Evolutionary conservation across 30 jellyfish, hydroid and myxozoan species (phyloP).

Genomic region (Phacellophora camtschatica): DNA sequence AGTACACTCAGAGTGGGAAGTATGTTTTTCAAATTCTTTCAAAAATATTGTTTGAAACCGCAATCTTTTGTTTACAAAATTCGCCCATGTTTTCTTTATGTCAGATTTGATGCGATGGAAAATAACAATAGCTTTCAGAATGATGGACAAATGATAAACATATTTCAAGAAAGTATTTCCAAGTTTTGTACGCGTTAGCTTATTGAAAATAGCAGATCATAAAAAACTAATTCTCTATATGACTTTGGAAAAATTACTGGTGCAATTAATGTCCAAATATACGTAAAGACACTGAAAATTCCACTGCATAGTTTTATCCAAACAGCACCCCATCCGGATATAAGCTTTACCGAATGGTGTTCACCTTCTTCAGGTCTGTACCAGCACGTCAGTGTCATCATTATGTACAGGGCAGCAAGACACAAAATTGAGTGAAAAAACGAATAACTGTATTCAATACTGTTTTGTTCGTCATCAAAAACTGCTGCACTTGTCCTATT

Average conservation of each 20-base stretch:
- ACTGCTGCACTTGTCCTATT: constrained; percentile 33
- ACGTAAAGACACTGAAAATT: constrained; percentile 86
- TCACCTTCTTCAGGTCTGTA: constrained; percentile 97
- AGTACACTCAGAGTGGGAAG: no score
- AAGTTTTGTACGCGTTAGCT: not conserved
- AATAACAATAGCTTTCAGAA: no score
- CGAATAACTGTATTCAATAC: constrained; percentile 91
- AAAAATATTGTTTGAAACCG: no score
- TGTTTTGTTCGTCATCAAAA: constrained; percentile 78
- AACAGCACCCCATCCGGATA: constrained; percentile 98
- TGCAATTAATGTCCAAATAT: constrained; percentile 94
- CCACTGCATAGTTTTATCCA: constrained; percentile 97
- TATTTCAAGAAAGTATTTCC: no score
- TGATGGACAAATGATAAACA: no score
- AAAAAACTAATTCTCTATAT: constrained; percentile 74
- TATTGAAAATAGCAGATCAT: constrained; percentile 72
- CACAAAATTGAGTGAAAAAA: constrained; percentile 63
- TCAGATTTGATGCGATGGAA: no score
- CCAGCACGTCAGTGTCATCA: constrained; percentile 98
- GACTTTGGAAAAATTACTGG: constrained; percentile 92
- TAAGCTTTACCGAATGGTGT: constrained; percentile 76
- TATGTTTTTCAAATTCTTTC: no score
- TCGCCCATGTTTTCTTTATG: no score
- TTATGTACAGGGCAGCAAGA: constrained; percentile 67
- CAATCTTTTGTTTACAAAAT: no score